Conservation (phyloP, 2,113 vertebrate species). For the Zapornia atra region DNA sequence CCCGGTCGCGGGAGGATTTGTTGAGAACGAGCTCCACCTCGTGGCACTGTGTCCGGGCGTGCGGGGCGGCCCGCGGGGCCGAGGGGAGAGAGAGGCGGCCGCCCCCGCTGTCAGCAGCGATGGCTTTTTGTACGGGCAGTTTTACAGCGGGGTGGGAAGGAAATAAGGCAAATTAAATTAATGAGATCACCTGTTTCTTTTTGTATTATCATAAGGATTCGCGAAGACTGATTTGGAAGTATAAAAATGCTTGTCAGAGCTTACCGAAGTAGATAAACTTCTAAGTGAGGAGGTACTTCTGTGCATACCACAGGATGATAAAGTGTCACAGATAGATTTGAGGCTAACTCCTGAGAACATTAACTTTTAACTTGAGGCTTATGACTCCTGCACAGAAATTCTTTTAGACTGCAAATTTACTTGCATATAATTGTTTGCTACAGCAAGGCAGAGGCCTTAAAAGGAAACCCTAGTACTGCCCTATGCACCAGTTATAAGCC, state of each 20-base stretch:
- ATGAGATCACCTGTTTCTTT: background rate
- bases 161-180: background rate
- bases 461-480: background rate
- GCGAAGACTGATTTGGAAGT: background rate
- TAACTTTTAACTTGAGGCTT: background rate
- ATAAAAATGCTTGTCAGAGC: background rate
- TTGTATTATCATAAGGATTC: background rate
- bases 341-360: background rate
- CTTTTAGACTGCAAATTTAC: background rate
- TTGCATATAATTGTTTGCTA: background rate
- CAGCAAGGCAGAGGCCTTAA: background rate
- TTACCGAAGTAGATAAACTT: background rate
- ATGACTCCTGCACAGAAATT: background rate
- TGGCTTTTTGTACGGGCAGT: background rate
- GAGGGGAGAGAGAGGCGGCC: too few species aligned
- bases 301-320: too few species aligned
- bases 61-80: background rate
- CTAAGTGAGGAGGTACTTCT: background rate
- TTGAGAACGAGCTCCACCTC: constrained; percentile 70
- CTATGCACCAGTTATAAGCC: background rate
- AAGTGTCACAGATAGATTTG: background rate
- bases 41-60: constrained; percentile 13
- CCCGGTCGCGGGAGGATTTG: background rate
- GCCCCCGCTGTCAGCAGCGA: too few species aligned
- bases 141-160: background rate